Evolutionary conservation across 2,797 vertebrate species (phyloP).

Genomic region (Oophaga sylvatica): DNA sequence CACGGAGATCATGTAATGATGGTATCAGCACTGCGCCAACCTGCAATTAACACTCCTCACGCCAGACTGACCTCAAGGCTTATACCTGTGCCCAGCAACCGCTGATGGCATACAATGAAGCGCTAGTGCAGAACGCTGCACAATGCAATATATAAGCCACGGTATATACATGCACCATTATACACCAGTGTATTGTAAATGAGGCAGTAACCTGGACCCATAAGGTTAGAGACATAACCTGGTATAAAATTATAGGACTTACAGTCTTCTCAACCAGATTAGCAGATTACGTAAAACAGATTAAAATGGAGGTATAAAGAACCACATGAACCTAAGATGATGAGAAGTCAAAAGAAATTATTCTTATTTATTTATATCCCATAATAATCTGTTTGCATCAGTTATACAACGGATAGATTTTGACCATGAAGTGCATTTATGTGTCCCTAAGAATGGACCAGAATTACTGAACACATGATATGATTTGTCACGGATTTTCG

Average conservation of each 20-base stretch:
- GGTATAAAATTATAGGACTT: neutral
- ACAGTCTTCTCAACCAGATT: neutral
- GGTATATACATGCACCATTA: neutral
- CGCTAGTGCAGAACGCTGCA: neutral
- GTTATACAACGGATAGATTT: no score
- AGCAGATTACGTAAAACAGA: neutral
- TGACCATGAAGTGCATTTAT: no score
- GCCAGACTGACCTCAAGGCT: conserved; percentile 5
- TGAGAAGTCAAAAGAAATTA: neutral
- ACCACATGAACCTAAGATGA: neutral
- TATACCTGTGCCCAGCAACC: neutral
- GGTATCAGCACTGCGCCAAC: neutral
- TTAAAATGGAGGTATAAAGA: neutral
- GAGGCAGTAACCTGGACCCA: no score
- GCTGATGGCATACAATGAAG: neutral
- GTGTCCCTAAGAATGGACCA: no score
- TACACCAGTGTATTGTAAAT: neutral
- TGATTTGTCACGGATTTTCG: no score
- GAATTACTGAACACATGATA: no score
- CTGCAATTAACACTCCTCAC: conserved; percentile 8
- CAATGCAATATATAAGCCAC: neutral
- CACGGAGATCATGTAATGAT: neutral
- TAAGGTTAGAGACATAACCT: no score
- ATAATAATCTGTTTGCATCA: no score
- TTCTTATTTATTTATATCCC: no score